Base-by-base conservation (phyloP, 2,113 vertebrate species). In the Myrmophylax atrothorax region DNA sequence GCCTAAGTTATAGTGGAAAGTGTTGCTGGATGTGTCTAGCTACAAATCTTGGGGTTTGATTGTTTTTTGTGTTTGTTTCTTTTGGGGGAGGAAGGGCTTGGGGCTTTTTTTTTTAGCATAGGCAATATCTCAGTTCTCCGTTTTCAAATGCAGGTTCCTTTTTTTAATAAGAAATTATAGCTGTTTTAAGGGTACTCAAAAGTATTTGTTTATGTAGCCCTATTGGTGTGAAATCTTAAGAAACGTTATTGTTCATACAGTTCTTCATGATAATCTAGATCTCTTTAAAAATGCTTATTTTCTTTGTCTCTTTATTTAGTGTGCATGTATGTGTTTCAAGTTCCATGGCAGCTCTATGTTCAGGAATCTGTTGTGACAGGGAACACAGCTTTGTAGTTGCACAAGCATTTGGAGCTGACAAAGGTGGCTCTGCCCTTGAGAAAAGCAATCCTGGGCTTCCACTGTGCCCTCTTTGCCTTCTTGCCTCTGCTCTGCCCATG, bases 31-130 rank as follows among this genome's bases (percentile, higher is more conserved):
- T 73, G 35, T 66, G n/a, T 74, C 31, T 59, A 35, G 44, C 33
- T 23, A 50, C 11, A n/a, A 12, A 3, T 74, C 19, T 22, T 66
- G 52, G 10, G 4, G 25, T 80, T 66, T 80, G 35, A n/a, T 20
- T 70, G 18, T 1, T 8, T 62, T 67, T 50, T 50, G 22, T 38
- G 16, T 24, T 14, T 44, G 20, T 7, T 52, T 47, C 44, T 24
- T 8, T 1, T 14, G 25, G 0, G 3, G 20, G 26, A 47, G 23
- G 33, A 5, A 37, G 18, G 4, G 16, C 69, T 82, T 56, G 31
- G 8, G 40, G 46, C 9, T 6, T 35, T 63, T 40, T 55, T 33
- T 13, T 86, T 78, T 62, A 14, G 25, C 24, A 26, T 18, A 35
- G 64, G 2, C n/a, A 50, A 4, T 84, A 18, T 78, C 56, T 79